Evolutionary conservation across 2,113 vertebrate species (phyloP).

Genomic region (Macroglossus sobrinus): DNA sequence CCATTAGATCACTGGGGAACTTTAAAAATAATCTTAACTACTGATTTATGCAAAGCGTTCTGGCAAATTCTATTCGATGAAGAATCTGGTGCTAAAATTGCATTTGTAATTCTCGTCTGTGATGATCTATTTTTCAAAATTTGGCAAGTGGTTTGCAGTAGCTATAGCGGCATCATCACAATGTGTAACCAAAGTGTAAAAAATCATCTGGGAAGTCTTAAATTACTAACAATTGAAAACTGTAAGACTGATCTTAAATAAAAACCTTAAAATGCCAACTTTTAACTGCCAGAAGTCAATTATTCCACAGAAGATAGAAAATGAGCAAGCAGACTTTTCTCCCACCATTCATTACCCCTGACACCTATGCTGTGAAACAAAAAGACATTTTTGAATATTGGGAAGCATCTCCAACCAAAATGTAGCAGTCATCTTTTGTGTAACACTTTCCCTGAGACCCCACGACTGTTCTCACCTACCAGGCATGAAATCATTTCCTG

Average conservation of each 20-base stretch:
- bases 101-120: background rate
- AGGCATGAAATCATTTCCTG: background rate
- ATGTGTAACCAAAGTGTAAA: background rate
- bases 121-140: background rate
- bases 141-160: background rate
- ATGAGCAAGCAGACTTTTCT: background rate
- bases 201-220: background rate
- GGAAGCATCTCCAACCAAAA: background rate
- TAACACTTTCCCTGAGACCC: background rate
- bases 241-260: background rate
- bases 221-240: background rate
- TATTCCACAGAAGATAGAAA: background rate
- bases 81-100: background rate
- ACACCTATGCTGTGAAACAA: background rate
- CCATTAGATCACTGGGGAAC: background rate
- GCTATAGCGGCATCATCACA: background rate
- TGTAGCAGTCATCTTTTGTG: background rate
- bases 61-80: slow-evolving; percentile 20
- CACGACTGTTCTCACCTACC: background rate
- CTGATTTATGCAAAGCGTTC: slow-evolving; percentile 12
- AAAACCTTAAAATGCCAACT: background rate
- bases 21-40: background rate
- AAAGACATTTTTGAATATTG: background rate
- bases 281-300: background rate
- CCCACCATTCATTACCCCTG: background rate